Base-by-base conservation (phyloP, 2,888 invertebrate species). In the Ennomos fuscantarius region DNA sequence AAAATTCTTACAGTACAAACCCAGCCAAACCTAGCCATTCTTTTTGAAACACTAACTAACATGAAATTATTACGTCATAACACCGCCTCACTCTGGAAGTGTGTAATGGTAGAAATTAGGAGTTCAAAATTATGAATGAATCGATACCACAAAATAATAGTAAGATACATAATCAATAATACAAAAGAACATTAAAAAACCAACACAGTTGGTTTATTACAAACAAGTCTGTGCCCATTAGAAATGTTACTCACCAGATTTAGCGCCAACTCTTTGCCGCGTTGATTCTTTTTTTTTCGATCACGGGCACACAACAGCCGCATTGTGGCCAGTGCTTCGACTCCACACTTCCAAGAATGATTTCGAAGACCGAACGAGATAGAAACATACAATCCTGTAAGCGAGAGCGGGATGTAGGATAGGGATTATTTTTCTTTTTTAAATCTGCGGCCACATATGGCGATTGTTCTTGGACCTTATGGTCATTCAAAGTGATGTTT, bases 371-470 rank as follows among this genome's bases (percentile, higher is more conserved):
- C 55, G 64, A 76, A 47, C 54, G 78, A 70, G 73, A 74, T 74
- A 73, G 62, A 65, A 59, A 68, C 76, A 85, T 52, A 47, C 49
- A 61, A 60, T 53, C 53, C 34, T n/a, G 41, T 10, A 8, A 8
- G 65, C 45, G 39, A 13, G 63, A 64, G 41, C 79, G 72, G 68
- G 74, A 68, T 83, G 78, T 68, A 57, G 47, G 63, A 61, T 73
- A 75, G 73, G 82, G 80, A 84, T 85, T 81, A 83, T 82, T 89
- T 89, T 87, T 88, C 88, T 78, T 89, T 84, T 77, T 82, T 88
- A 87, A 89, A 89, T 89, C 87, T 84, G 84, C 81, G 88, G 84
- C 91, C 91, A 90, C 91, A 92, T 91, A 90, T 91, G 89, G 91
- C 80, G 89, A 88, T 88, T 89, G 89, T 89, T 88, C 86, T 85